Evolutionary conservation across 2,888 invertebrate species (phyloP).

Genomic region (Callosobruchus maculatus): DNA sequence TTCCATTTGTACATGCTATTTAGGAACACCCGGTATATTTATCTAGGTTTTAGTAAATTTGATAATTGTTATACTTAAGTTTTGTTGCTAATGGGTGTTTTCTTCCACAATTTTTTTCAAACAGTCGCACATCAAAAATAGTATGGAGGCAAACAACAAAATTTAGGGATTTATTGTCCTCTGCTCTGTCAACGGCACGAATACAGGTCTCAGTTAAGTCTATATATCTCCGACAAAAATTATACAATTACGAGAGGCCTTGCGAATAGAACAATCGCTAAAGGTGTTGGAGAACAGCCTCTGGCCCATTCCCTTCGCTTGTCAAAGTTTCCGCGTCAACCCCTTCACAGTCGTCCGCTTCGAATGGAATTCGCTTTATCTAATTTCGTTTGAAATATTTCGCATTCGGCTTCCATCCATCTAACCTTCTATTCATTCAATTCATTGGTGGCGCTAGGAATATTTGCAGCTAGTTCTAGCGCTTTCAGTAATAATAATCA

Average conservation of each 20-base stretch:
- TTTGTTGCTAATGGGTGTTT: too few relatives aligned
- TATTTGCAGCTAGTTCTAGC: too few relatives aligned
- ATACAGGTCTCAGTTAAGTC: not conserved
- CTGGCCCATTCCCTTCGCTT: not conserved
- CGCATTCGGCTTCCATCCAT: conserved; percentile 18
- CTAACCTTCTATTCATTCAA: not conserved
- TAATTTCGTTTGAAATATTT: conserved; percentile 34
- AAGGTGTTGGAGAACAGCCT: not conserved
- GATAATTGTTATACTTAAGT: too few relatives aligned
- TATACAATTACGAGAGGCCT: not conserved
- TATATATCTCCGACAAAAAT: not conserved
- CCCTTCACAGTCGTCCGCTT: not conserved
- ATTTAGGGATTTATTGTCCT: too few relatives aligned
- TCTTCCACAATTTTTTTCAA: too few relatives aligned
- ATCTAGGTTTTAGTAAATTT: too few relatives aligned
- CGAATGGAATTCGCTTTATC: conserved; percentile 29
- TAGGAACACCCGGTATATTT: too few relatives aligned
- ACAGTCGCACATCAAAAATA: too few relatives aligned
- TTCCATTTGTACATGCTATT: too few relatives aligned
- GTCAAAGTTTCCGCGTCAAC: not conserved
- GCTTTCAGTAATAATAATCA: too few relatives aligned
- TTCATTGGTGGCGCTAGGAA: not conserved
- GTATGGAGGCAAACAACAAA: too few relatives aligned
- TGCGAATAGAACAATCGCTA: not conserved
- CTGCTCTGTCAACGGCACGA: not conserved